A percentile compares a stretch with the other conserved stretches of the same genome.
Conservation (phyloP, 2,888 invertebrate species). For the Empis stercorea region DNA sequence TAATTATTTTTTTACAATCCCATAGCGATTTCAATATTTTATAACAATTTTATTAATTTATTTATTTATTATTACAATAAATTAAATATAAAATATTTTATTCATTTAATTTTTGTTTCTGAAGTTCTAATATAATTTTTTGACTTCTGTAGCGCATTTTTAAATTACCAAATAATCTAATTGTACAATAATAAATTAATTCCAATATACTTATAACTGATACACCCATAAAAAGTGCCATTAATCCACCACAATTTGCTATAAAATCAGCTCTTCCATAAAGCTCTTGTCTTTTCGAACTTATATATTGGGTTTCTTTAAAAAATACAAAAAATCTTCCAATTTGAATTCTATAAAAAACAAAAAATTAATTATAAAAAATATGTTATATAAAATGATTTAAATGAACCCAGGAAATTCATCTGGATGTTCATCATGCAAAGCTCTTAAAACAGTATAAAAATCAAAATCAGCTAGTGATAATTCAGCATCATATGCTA, state of each 20-base stretch:
- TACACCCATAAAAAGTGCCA: conserved; percentile 40
- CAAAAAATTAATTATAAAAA: too few species aligned
- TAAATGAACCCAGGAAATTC: background rate
- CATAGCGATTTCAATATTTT: too few species aligned
- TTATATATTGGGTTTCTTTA: conserved; percentile 58
- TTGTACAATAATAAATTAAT: conserved; percentile 41
- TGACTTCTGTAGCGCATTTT: conserved; percentile 24
- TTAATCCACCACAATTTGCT: conserved; percentile 54
- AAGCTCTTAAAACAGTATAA: background rate
- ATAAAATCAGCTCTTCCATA: conserved; percentile 57
- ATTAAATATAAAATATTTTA: too few species aligned
- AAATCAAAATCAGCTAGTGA: conserved; percentile 22
- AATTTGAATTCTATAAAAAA: conserved; percentile 39
- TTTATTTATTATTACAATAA: too few species aligned
- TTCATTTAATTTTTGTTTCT: too few species aligned
- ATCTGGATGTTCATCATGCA: background rate
- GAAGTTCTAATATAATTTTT: too few species aligned
- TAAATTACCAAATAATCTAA: conserved; percentile 40
- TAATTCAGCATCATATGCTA: conserved; percentile 29
- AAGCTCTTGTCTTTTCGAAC: conserved; percentile 51
- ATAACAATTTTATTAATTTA: too few species aligned
- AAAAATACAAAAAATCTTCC: conserved; percentile 56
- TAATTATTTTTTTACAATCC: too few species aligned
- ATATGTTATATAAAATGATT: too few species aligned
- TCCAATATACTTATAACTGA: conserved; percentile 39